phyloP scores from a whole-genome alignment of 1,140 invertebrate genomes.

The Xylocopa sonorina region DNA sequence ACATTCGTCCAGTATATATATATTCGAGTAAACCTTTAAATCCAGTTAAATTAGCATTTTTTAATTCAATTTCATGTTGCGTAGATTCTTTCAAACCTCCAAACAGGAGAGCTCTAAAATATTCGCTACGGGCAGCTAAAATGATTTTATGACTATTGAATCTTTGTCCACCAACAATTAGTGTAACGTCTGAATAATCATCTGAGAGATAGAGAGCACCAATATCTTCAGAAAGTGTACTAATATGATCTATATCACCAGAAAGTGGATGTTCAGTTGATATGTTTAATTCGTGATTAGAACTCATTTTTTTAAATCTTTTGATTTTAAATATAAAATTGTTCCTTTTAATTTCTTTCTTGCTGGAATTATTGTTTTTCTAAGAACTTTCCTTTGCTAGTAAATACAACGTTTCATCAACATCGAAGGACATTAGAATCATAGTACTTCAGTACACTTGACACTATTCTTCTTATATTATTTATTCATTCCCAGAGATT shows the following conservation, averaged over 20 bases:
- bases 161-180: constrained; percentile 92
- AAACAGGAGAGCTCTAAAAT: constrained; percentile 95
- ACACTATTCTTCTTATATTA: neutral
- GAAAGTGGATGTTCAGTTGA: constrained; percentile 20
- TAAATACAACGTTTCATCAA: neutral
- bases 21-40: constrained; percentile 96
- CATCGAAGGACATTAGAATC: neutral
- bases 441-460: neutral
- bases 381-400: neutral
- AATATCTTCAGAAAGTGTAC: constrained; percentile 75
- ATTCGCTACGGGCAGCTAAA: constrained; percentile 95
- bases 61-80: constrained; percentile 90
- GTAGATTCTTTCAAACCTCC: constrained; percentile 95
- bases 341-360: neutral
- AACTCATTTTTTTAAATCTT: constrained; percentile 53
- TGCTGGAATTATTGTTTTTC: neutral
- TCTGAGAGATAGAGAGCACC: constrained; percentile 91
- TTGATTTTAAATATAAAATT: neutral
- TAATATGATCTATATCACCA: constrained; percentile 59
- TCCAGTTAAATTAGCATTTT: constrained; percentile 91
- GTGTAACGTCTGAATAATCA: constrained; percentile 95
- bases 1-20: constrained; percentile 96
- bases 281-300: constrained; percentile 52
- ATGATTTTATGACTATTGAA: constrained; percentile 96
- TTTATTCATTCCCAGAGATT: neutral